Base-by-base conservation (phyloP, 2,888 invertebrate genomes). In the Ophion obscuratus region DNA sequence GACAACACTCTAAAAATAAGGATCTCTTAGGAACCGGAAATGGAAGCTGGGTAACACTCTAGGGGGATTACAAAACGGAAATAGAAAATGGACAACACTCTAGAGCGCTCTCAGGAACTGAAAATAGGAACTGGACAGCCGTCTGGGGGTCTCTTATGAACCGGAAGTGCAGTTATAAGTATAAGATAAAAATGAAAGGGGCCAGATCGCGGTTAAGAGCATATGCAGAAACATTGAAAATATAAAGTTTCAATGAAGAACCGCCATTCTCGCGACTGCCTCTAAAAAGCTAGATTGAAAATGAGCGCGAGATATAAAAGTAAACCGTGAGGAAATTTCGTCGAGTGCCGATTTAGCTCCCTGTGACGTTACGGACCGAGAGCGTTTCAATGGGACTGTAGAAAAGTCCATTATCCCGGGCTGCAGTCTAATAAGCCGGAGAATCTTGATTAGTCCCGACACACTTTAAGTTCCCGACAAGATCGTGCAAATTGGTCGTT, bases 371-470 rank as follows among this genome's bases (percentile, higher is more conserved):
- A 53, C 47, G 71, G 64, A 10, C 47, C 47, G 88, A 88, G 88
- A 89, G 88, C 83, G 88, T 88, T 77, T 78, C 81, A 82, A 84
- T 84, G 81, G 79, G 79, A 77, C 78, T 84, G 74, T 81, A 82
- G 78, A 86, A 78, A 66, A 76, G 79, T 81, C 66, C 81, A 85
- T 87, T 87, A 86, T 79, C 76, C 81, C 86, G 61, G 86, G 77
- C 75, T 75, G 27, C 71, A 53, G 75, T 88, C 87, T 87, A 87
- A 87, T 87, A 80, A 85, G 85, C 87, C 88, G 87, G 87, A 88
- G 88, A 88, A 89, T 88, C 88, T 87, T 86, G 86, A 86, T 86
- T 86, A 86, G 83, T 78, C 76, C 74, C 20, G 36, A 44, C 66
- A 14, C 62, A 71, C 77, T 68, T 76, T 24, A 47, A 67, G 57